These are phyloP conservation scores for Hiodon tergisus DNA, from an alignment of 2,113 vertebrate genomes.

Conservation along the genomic window DNA sequence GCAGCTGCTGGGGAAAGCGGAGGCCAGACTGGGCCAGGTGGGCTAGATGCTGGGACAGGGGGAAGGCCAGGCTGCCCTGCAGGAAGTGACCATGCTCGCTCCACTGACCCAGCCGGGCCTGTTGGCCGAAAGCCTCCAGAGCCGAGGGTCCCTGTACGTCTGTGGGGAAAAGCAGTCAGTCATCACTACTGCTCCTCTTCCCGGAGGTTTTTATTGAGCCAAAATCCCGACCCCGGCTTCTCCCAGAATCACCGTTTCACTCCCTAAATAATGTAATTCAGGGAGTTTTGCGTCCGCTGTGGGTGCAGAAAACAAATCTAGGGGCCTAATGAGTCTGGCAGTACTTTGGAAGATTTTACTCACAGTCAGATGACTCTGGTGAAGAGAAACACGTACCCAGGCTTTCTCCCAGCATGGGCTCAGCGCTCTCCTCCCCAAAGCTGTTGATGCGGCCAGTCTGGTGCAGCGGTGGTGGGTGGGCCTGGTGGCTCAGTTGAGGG, in stretches of 20 bases:
- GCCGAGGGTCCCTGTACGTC: slow-evolving; percentile 76
- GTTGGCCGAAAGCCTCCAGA: slow-evolving; percentile 83
- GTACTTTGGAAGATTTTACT: not conserved
- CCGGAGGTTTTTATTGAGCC: too few relatives aligned
- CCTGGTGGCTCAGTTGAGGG: slow-evolving; percentile 61
- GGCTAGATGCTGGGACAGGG: slow-evolving; percentile 79
- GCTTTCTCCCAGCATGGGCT: slow-evolving; percentile 73
- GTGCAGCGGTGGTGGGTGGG: slow-evolving; percentile 66
- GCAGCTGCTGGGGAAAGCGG: slow-evolving; percentile 80
- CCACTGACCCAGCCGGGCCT: slow-evolving; percentile 87
- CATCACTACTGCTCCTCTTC: too few relatives aligned
- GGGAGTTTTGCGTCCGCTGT: too few relatives aligned
- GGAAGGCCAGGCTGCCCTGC: slow-evolving; percentile 76
- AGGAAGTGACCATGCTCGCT: slow-evolving; percentile 82
- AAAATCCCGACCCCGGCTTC: too few relatives aligned
- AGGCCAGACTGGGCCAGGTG: slow-evolving; percentile 81
- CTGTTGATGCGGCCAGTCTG: slow-evolving; percentile 75
- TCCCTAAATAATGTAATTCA: too few relatives aligned
- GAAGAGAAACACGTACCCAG: slow-evolving; percentile 70
- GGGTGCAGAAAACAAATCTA: too few relatives aligned
- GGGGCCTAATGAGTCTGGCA: too few relatives aligned
- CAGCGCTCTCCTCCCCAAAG: slow-evolving; percentile 83
- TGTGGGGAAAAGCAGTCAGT: slow-evolving; percentile 28
- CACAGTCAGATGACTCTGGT: not conserved
- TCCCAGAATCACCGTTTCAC: too few relatives aligned